Evolutionary conservation across 2,888 invertebrate species (phyloP), one percentile per base, ranked within the genome.

Genomic region (Ariolimax columbianus): DNA sequence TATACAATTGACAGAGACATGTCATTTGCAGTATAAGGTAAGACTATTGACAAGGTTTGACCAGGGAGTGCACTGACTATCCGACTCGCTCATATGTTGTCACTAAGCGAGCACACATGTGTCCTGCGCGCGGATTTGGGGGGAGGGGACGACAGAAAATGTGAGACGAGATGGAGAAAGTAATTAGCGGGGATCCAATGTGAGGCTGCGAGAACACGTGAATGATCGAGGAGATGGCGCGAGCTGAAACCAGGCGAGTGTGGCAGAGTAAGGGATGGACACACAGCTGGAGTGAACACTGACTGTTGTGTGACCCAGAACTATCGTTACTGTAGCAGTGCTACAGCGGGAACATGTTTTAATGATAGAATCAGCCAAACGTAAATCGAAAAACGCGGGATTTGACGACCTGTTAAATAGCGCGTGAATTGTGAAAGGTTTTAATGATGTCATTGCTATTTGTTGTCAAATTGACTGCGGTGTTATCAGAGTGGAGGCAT

Each of bases 61-160:
- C n/a, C n/a, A n/a, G n/a, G n/a, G n/a, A n/a, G n/a, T n/a, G n/a
- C n/a, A n/a, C n/a, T n/a, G n/a, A n/a, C n/a, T n/a, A n/a, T n/a
- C n/a, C n/a, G n/a, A n/a, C 14, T 55, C 6, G 14, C 23, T 23
- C 17, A 55, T 23, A 55, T 14, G 55, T 55, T 55, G 17, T 55
- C 55, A 55, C 23, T 55, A n/a, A 63, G 59, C 3, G 59, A 63
- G n/a, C 38, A 36, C 40, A 23, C 63, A 9, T 4, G 26, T 3
- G 78, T n/a, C 1, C 6, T 63, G 63, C 63, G 63, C 78, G 63
- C 78, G 63, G n/a, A n/a, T n/a, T n/a, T n/a, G 78, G 40, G 14
- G 59, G 55, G n/a, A 38, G 2, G n/a, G n/a, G n/a, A n/a, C n/a
- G n/a, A n/a, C n/a, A n/a, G 40, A 77, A 51, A 77, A 77, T n/a